Conservation (phyloP, 2,888 invertebrate genomes). For the Liodrosophila aerea region DNA sequence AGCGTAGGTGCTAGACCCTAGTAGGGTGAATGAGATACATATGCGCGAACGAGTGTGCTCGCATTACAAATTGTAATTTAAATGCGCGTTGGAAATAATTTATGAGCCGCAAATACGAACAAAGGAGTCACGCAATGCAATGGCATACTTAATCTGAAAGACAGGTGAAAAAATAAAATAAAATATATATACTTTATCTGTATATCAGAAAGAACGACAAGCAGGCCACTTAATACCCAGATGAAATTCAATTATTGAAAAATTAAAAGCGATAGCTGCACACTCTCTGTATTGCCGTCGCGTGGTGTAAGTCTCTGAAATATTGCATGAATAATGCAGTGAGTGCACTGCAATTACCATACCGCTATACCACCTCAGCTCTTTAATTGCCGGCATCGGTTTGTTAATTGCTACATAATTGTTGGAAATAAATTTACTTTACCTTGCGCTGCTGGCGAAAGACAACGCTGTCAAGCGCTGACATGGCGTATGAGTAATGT, state of each 20-base stretch:
- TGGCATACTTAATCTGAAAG: slow-evolving; percentile 50
- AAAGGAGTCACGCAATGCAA: slow-evolving; percentile 59
- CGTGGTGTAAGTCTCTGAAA: slow-evolving; percentile 37
- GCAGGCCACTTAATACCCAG: slow-evolving; percentile 18
- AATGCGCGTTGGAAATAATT: slow-evolving; percentile 51
- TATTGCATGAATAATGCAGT: slow-evolving; percentile 66
- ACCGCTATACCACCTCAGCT: background rate
- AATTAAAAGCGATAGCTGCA: slow-evolving; percentile 46
- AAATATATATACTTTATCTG: background rate
- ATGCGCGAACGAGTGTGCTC: slow-evolving; percentile 17
- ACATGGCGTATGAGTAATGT: slow-evolving; percentile 70
- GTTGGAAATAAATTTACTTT: slow-evolving; percentile 73
- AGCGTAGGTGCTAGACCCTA: slow-evolving; percentile 37
- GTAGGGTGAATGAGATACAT: background rate
- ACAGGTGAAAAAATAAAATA: slow-evolving; percentile 29
- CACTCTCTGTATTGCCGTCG: background rate
- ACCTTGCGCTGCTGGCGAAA: slow-evolving; percentile 32
- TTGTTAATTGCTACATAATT: slow-evolving; percentile 76
- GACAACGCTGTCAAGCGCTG: slow-evolving; percentile 49
- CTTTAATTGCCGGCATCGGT: slow-evolving; percentile 75
- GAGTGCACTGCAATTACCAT: slow-evolving; percentile 28
- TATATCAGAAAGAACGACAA: slow-evolving; percentile 15
- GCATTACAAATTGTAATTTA: slow-evolving; percentile 63
- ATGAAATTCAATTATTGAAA: slow-evolving; percentile 71
- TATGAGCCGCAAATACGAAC: slow-evolving; percentile 40